A percentile compares a stretch with the other conserved stretches of the same genome.
phyloP scores from a whole-genome alignment of 2,797 vertebrate genomes.

The Sebastolobus alascanus region DNA sequence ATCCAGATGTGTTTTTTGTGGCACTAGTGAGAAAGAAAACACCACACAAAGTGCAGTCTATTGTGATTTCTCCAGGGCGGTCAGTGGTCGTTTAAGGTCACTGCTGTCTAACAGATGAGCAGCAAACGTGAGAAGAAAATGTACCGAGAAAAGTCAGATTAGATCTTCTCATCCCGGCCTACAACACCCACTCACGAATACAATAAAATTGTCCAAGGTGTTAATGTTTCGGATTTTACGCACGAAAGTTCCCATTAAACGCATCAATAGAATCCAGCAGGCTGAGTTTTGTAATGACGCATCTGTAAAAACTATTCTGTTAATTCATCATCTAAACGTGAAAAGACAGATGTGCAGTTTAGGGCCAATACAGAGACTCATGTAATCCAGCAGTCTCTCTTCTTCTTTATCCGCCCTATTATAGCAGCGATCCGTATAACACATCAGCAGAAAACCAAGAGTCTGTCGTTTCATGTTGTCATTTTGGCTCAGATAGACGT shows the following conservation, averaged over 20 bases:
- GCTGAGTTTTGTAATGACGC: neutral
- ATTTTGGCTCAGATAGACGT: conserved; percentile 16
- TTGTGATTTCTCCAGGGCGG: conserved; percentile 30
- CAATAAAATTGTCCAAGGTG: conserved; percentile 34
- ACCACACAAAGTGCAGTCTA: conserved; percentile 19
- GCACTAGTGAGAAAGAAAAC: conserved; percentile 7
- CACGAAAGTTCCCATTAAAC: conserved; percentile 35
- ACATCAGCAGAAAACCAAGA: neutral
- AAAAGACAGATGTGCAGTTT: neutral
- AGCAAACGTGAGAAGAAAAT: conserved; percentile 15
- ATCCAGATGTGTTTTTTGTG: conserved; percentile 59
- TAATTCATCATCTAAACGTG: neutral
- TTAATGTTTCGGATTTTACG: conserved; percentile 49
- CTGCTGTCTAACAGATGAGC: conserved; percentile 57
- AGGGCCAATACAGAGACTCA: neutral
- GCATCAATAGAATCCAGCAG: neutral
- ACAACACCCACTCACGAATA: conserved; percentile 13
- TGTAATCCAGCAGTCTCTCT: neutral
- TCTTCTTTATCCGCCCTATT: neutral
- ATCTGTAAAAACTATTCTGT: neutral
- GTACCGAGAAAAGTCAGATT: neutral
- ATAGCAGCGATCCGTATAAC: neutral
- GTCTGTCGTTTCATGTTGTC: neutral
- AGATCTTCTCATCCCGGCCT: neutral
- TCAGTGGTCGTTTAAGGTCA: conserved; percentile 68